Base-by-base conservation (phyloP, 2,888 invertebrate genomes). In the Phasia obesa region DNA sequence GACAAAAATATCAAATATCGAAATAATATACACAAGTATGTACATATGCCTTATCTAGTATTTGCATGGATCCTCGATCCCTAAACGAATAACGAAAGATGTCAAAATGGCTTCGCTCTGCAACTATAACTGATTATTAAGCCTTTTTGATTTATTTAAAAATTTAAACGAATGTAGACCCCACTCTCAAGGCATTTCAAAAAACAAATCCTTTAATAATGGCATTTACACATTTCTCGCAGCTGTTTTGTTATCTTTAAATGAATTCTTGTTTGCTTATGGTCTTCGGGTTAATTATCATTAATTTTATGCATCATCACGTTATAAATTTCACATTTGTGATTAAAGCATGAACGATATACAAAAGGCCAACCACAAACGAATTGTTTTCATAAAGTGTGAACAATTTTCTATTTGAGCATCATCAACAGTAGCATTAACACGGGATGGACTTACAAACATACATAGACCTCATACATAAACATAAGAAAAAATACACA, bases 221-320 rank as follows among this genome's bases (percentile, higher is more conserved):
- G 2, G 5, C 67, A 42, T 51, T 47, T 47, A 11, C 38, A 38
- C 13, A 11, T 47, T 17, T 17, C 5, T 65, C 23, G 38, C 53
- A 21, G 44, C 19, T 59, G 23, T n/a, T 53, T 42, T 53, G 60
- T 69, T 69, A 77, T 77, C 60, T 69, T 55, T 49, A 49, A 77
- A 70, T 53, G 44, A 38, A 77, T 62, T 70, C 69, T 4, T 73
- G 73, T 79, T 83, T 83, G 70, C 55, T 78, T 47, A 71, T 70
- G 75, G 65, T 83, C 70, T 67, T 59, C 25, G 75, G 75, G 79
- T 76, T 79, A 83, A 83, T 79, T 79, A 79, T 76, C 83, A 83
- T 83, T 83, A 71, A 79, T 83, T 83, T 79, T 83, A 83, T 83
- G 83, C 83, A 83, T 83, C 83, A 83, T 55, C 83, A 79, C 83